phyloP scores from a whole-genome alignment of 2,797 vertebrate genomes.

The Rhinatrema bivittatum region DNA sequence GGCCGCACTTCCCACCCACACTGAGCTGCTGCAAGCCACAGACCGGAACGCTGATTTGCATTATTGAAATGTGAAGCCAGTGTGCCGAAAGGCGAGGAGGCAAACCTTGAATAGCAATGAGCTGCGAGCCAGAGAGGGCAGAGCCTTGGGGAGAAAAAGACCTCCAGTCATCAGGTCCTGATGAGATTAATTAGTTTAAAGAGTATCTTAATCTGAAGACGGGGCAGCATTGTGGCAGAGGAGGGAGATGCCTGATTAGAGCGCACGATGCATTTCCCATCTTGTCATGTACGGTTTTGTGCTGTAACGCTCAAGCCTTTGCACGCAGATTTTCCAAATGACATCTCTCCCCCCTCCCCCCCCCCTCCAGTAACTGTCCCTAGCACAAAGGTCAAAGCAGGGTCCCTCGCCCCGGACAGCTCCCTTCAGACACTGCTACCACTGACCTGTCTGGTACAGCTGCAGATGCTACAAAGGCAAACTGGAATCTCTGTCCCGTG shows the following conservation, averaged over 20 bases:
- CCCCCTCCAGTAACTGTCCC: too few species aligned
- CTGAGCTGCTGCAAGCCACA: not conserved
- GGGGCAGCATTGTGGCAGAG: not conserved
- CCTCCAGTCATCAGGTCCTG: not conserved
- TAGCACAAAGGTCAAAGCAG: too few species aligned
- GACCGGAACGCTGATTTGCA: not conserved
- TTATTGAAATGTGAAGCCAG: not conserved
- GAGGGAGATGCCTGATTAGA: not conserved
- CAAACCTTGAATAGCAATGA: not conserved
- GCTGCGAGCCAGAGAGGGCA: not conserved
- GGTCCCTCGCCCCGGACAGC: too few species aligned
- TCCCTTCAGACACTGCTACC: too few species aligned
- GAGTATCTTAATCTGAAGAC: not conserved
- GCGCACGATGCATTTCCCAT: not conserved
- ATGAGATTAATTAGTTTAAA: not conserved
- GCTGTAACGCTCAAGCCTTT: too few species aligned
- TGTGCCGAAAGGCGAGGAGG: slow-evolving; percentile 3
- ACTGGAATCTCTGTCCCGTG: too few species aligned
- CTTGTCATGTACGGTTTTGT: too few species aligned
- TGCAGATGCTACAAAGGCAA: too few species aligned
- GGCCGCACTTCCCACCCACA: not conserved
- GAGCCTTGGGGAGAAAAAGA: not conserved
- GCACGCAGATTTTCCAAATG: too few species aligned
- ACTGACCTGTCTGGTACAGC: too few species aligned
- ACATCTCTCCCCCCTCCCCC: too few species aligned